Conservation (phyloP, 1,140 invertebrate species). For the Pomacea maculata region DNA sequence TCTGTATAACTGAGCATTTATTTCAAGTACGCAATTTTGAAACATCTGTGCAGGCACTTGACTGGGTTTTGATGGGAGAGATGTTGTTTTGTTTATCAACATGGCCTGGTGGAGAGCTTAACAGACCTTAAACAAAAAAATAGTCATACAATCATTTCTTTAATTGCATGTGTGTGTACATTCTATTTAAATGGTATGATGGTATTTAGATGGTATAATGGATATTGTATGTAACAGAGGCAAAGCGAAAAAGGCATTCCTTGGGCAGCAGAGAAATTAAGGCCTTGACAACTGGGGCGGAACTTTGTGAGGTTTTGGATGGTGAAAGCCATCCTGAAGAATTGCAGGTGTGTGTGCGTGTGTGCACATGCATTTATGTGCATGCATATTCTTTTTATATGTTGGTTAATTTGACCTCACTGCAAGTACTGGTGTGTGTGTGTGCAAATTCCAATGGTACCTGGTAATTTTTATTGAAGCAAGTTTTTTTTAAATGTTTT, state of each 20-base stretch:
- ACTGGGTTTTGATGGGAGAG: not conserved
- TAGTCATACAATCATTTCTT: no score
- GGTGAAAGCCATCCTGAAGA: conserved; percentile 44
- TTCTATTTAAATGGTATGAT: not conserved
- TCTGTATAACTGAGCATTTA: not conserved
- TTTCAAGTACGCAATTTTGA: not conserved
- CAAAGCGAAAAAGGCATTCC: not conserved
- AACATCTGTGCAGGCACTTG: not conserved
- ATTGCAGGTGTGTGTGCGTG: conserved; percentile 42
- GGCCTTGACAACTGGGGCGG: conserved; percentile 46
- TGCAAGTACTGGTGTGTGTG: not conserved
- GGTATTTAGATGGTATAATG: not conserved
- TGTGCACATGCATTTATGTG: not conserved
- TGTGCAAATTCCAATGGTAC: not conserved
- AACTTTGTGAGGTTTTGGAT: conserved; percentile 53
- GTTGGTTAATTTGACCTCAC: not conserved
- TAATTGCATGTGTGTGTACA: not conserved
- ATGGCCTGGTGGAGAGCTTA: no score
- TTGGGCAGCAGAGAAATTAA: conserved; percentile 37
- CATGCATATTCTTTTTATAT: not conserved
- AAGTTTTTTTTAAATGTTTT: not conserved
- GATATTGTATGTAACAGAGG: not conserved
- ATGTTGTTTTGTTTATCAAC: not conserved
- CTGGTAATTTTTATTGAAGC: not conserved
- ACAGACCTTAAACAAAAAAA: no score